Base-by-base conservation (phyloP, 2,797 vertebrate species). In the Amblyopsis hoosieri region DNA sequence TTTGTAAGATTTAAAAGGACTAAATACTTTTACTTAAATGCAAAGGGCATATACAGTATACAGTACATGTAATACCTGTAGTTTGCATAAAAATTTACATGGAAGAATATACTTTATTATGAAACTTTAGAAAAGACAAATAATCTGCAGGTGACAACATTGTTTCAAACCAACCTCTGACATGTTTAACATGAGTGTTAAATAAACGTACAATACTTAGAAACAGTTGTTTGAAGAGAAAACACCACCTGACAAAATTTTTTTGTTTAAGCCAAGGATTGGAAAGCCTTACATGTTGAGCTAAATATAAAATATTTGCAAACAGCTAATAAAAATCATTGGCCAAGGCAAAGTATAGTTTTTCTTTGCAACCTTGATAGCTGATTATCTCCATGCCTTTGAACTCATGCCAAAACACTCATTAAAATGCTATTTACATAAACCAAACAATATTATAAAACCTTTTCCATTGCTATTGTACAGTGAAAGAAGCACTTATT, bases 31-130 rank as follows among this genome's bases (percentile, higher is more conserved):
- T 29, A 29, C 23, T 29, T 29, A 29, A 29, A 29, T 29, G 23
- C 23, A 29, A 29, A 29, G 23, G 23, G 23, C 23, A 29, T 29
- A 29, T 4, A 29, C 17, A 17, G 1, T 17, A 17, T 17, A 17
- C 17, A 17, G 17, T 29, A 29, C 3, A 29, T 29, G 23, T 29
- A 29, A 29, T 29, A 29, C 23, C 23, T 29, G 23, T 29, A 29
- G 23, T 29, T 29, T 29, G 23, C 23, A 29, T 4, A 29, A 29
- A 29, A 29, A 29, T 29, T 0, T 29, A 29, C 23, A 29, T 29
- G 3, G 23, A 70, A 68, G 58, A 76, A 83, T 74, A 75, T 59
- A 67, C 49, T 87, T 90, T 90, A 88, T 88, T 86, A 62, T 37
- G 74, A 80, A 60, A 76, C 46, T 50, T 64, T 66, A 46, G 57